Conservation (phyloP, 2,888 invertebrate species). For the Hypomecis atomaria region DNA sequence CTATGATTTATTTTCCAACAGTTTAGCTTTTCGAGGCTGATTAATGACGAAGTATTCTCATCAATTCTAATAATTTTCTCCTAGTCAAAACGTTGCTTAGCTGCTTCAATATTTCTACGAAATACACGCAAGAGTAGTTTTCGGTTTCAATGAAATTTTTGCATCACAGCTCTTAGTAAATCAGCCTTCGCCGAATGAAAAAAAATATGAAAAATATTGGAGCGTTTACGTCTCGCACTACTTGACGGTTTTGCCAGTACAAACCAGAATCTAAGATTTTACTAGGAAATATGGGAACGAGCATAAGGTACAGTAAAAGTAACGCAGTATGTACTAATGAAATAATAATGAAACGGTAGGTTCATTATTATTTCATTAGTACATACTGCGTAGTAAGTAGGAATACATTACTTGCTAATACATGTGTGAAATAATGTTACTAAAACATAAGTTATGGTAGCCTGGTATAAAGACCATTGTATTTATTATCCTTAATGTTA, state of each 20-base stretch:
- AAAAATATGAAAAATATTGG: constrained; percentile 53
- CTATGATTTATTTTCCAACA: not conserved
- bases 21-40: not conserved
- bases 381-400: no score
- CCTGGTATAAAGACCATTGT: no score
- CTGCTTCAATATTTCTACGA: not conserved
- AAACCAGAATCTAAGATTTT: constrained; percentile 16
- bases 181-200: constrained; percentile 43
- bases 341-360: no score
- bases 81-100: not conserved
- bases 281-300: not conserved
- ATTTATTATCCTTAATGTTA: no score
- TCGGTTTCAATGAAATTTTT: constrained; percentile 25
- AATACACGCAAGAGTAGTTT: constrained; percentile 3
- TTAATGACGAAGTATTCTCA: not conserved
- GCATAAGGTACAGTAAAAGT: no score
- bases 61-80: not conserved
- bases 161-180: constrained; percentile 34
- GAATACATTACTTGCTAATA: no score
- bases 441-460: no score
- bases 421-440: no score
- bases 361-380: no score
- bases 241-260: constrained; percentile 44
- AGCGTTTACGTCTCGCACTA: constrained; percentile 54
- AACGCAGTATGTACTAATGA: no score